A percentile compares a stretch with the other conserved stretches of the same genome.
Evolutionary conservation across 2,797 vertebrate genomes (phyloP).

Genomic region (Crenichthys baileyi): DNA sequence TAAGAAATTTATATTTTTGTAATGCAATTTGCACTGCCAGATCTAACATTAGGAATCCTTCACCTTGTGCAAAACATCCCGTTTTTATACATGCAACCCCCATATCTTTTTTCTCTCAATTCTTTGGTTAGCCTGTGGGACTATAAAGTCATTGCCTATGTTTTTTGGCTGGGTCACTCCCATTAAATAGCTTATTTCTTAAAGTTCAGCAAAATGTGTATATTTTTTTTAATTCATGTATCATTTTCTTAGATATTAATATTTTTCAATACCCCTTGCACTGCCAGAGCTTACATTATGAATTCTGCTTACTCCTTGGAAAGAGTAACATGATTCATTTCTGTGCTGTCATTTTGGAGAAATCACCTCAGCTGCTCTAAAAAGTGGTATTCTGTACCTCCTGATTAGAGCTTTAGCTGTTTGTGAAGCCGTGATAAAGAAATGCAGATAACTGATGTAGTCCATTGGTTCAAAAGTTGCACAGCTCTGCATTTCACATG

Average conservation of each 20-base stretch:
- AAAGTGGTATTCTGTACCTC: background rate
- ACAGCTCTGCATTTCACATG: background rate
- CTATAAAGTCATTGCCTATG: background rate
- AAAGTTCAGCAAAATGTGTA: background rate
- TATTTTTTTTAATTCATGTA: background rate
- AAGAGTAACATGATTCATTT: background rate
- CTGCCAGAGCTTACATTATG: background rate
- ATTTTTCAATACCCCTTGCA: background rate
- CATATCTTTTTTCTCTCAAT: too few relatives aligned
- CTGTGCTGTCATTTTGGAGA: background rate
- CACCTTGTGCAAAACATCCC: background rate
- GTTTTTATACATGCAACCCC: too few relatives aligned
- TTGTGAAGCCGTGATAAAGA: background rate
- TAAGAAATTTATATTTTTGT: background rate
- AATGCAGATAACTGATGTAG: background rate
- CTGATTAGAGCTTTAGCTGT: background rate
- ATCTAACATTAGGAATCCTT: background rate
- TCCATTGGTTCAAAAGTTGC: background rate
- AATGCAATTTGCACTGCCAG: background rate
- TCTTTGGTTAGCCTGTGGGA: background rate
- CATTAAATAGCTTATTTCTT: background rate
- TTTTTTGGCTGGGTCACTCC: background rate
- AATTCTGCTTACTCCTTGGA: background rate
- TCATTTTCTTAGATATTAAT: background rate
- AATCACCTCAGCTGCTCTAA: background rate